These are phyloP conservation scores for Portevinia maculata DNA, from an alignment of 2,888 invertebrate genomes.

Conservation along the genomic window DNA sequence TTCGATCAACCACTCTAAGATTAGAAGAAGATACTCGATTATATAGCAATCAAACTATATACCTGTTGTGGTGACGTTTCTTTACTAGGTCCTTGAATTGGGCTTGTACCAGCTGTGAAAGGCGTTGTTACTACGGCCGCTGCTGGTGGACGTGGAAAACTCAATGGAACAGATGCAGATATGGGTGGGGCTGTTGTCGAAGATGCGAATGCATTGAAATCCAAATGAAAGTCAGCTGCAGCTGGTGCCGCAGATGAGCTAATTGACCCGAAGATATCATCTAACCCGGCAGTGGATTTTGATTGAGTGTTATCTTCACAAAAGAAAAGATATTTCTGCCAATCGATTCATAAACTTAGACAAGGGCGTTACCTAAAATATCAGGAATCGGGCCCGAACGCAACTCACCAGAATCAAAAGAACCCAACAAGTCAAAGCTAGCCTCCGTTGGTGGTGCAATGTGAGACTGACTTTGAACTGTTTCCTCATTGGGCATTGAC, in stretches of 20 bases:
- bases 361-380: slow-evolving; percentile 76
- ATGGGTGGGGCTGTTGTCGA: slow-evolving; percentile 63
- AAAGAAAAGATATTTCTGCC: not conserved
- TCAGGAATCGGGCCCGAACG: slow-evolving; percentile 81
- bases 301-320: slow-evolving; percentile 76
- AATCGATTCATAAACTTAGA: not conserved
- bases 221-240: slow-evolving; percentile 75
- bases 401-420: slow-evolving; percentile 81
- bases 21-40: no score
- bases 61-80: slow-evolving; percentile 84
- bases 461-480: slow-evolving; percentile 77
- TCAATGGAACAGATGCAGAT: slow-evolving; percentile 41
- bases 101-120: slow-evolving; percentile 45
- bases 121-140: slow-evolving; percentile 74
- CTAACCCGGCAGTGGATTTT: slow-evolving; percentile 82
- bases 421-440: slow-evolving; percentile 86
- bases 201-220: slow-evolving; percentile 76
- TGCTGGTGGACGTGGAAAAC: slow-evolving; percentile 70
- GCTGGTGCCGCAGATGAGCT: slow-evolving; percentile 69
- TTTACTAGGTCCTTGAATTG: slow-evolving; percentile 76
- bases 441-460: slow-evolving; percentile 81
- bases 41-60: slow-evolving; percentile 77
- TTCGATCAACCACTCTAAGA: no score
- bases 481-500: slow-evolving; percentile 76
- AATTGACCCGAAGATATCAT: slow-evolving; percentile 87